Percentiles rank a stretch among this genome's conserved stretches.
These are phyloP conservation scores for Diadema setosum DNA, from an alignment of 35 echinoderm and acorn worm species.

Conservation along the genomic window DNA sequence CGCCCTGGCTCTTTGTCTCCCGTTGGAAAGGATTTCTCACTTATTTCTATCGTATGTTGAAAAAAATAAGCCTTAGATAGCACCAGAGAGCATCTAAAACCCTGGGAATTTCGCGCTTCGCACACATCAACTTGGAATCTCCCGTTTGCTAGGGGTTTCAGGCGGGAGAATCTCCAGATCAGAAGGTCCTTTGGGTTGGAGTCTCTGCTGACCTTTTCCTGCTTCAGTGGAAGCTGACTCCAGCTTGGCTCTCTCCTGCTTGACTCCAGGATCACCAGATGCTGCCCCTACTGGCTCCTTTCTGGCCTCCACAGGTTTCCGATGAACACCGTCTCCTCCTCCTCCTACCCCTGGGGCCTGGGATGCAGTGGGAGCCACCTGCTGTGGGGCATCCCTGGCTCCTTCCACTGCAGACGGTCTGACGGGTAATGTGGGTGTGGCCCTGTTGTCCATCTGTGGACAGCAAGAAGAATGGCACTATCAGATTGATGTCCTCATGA, in stretches of 20 bases:
- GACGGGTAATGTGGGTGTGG: neutral
- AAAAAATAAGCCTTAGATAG: too few relatives aligned
- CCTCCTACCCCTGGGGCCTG: neutral
- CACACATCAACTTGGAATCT: too few relatives aligned
- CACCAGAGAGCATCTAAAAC: too few relatives aligned
- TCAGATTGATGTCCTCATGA: neutral
- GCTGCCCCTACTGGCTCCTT: slow-evolving; percentile 38
- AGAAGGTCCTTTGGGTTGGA: too few relatives aligned
- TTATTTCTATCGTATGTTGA: too few relatives aligned
- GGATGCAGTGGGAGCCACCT: neutral
- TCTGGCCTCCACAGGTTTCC: slow-evolving; percentile 15
- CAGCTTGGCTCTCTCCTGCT: neutral
- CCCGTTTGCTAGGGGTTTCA: too few relatives aligned
- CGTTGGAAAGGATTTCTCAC: too few relatives aligned
- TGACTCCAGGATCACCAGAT: slow-evolving; percentile 31
- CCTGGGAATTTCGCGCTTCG: too few relatives aligned
- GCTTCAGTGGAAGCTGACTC: neutral
- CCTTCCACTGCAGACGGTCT: neutral
- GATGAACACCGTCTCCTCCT: neutral
- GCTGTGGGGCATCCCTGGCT: neutral
- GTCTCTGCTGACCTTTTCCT: too few relatives aligned
- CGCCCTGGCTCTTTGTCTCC: too few relatives aligned
- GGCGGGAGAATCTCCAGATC: too few relatives aligned
- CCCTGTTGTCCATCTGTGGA: slow-evolving; percentile 3
- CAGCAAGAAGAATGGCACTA: too few relatives aligned